phyloP scores from a whole-genome alignment of 92 coral and sea anemone genomes.

The Siderastrea siderea region DNA sequence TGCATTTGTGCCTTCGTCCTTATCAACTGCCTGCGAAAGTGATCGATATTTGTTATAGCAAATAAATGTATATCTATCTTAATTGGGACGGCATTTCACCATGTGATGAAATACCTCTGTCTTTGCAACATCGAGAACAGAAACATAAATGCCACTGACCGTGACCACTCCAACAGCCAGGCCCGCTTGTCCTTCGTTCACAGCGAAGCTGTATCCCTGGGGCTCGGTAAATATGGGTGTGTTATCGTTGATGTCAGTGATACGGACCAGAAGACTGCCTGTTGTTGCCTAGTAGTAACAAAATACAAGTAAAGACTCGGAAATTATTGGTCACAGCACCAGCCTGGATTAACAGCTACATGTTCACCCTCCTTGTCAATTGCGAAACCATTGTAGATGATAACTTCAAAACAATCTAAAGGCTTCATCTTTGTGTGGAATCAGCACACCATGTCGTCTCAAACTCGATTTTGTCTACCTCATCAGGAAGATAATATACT shows the following conservation, averaged over 20 bases:
- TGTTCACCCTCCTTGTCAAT: too few species aligned
- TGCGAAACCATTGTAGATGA: not conserved
- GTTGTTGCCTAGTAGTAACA: constrained; percentile 64
- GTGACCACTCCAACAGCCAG: constrained; percentile 83
- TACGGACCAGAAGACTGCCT: constrained; percentile 65
- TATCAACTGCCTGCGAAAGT: constrained; percentile 81
- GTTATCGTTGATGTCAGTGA: constrained; percentile 89
- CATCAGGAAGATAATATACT: too few species aligned
- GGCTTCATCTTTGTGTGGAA: too few species aligned
- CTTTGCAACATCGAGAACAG: not conserved
- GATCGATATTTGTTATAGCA: not conserved
- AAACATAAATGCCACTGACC: constrained; percentile 42
- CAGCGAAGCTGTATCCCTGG: constrained; percentile 82
- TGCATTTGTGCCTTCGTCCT: constrained; percentile 85
- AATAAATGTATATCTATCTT: too few species aligned
- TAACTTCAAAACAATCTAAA: not conserved
- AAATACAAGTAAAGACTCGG: not conserved
- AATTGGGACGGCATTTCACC: too few species aligned
- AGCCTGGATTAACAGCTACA: too few species aligned
- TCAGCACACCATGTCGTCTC: too few species aligned
- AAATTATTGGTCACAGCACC: too few species aligned
- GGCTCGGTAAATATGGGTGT: constrained; percentile 86
- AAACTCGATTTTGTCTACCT: too few species aligned
- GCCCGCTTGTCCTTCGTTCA: constrained; percentile 89
- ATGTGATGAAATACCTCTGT: too few species aligned